Base-by-base conservation (phyloP, 53 echinoderm and acorn worm genomes). In the Stichopus horrens region DNA sequence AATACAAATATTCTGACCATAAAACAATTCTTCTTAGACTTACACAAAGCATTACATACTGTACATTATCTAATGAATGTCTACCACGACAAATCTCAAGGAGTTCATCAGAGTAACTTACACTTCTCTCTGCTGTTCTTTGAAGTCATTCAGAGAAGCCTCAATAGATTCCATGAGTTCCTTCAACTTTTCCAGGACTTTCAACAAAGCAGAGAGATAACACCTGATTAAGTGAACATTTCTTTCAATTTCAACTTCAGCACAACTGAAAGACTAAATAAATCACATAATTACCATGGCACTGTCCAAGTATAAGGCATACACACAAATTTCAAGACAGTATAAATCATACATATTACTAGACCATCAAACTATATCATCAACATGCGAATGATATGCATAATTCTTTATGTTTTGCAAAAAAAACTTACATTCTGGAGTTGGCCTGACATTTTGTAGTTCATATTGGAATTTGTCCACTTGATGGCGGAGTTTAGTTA, bases 171-270 rank as follows among this genome's bases (percentile, higher is more conserved):
- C 97, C 95, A 97, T 95, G 74, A 92, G 80, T 80, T 95, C 94
- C 86, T 97, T 97, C 74, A 97, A 77, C 76, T 97, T 95, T 86
- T 97, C 97, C 22, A 97, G 95, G 93, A 97, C 97, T 97, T 85
- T 14, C 77, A 92, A 78, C 22, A 82, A 82, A 82, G 59, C 23
- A 83, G 7, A 83, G 16, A 16, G 16, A 63, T 13, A 4, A 63
- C 63, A 63, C 7, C 37, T 37, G 37, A 37, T 37, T 37, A 2
- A 2, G 37, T 37, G 37, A 37, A 37, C 37, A 37, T 37, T 5
- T 5, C 83, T 7, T 54, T 19, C 54, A 11, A 85, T 82, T 13
- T 57, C 20, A 65, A 20, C 54, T 37, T 67, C 5, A 10, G 9
- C 0, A 37, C 21, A 21, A 23, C 14, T 21, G 19, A 18, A 23